phyloP scores from a whole-genome alignment of 2,888 invertebrate genomes.

The Nomada ruficornis region DNA sequence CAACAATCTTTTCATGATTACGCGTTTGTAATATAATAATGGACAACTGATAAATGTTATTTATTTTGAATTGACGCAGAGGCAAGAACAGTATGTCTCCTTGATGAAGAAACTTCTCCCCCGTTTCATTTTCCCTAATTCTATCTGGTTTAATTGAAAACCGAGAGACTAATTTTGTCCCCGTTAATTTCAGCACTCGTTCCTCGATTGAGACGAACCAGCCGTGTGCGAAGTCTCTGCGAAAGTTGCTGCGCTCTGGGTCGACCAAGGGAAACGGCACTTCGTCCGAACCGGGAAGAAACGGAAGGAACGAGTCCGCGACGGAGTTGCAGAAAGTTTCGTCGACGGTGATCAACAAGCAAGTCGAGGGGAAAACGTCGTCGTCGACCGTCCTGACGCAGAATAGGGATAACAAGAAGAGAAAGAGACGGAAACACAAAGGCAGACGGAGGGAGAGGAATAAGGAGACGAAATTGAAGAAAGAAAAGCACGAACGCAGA shows the following conservation, averaged over 20 bases:
- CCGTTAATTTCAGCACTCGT: slow-evolving; percentile 71
- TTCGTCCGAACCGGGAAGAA: slow-evolving; percentile 71
- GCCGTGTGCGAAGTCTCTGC: slow-evolving; percentile 76
- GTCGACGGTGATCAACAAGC: slow-evolving; percentile 66
- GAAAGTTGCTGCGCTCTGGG: slow-evolving; percentile 76
- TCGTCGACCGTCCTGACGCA: slow-evolving; percentile 71
- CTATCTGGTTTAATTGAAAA: neutral
- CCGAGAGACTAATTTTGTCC: neutral
- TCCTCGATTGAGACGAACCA: slow-evolving; percentile 77
- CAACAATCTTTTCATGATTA: no score
- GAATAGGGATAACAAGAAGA: slow-evolving; percentile 77
- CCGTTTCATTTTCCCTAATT: neutral
- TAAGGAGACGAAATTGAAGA: slow-evolving; percentile 75
- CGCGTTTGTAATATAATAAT: no score
- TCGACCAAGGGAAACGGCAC: slow-evolving; percentile 77
- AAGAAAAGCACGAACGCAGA: slow-evolving; percentile 76
- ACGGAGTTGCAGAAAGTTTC: slow-evolving; percentile 71
- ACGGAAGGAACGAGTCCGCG: slow-evolving; percentile 69
- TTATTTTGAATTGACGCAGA: no score
- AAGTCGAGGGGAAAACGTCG: slow-evolving; percentile 72
- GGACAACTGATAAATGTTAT: no score
- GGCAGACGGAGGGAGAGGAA: slow-evolving; percentile 76
- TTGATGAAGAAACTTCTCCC: no score
- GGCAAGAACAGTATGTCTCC: no score
- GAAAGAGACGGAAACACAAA: slow-evolving; percentile 78